Base-by-base conservation (phyloP, 2,797 vertebrate genomes). In the Amphiprion clarkii region DNA sequence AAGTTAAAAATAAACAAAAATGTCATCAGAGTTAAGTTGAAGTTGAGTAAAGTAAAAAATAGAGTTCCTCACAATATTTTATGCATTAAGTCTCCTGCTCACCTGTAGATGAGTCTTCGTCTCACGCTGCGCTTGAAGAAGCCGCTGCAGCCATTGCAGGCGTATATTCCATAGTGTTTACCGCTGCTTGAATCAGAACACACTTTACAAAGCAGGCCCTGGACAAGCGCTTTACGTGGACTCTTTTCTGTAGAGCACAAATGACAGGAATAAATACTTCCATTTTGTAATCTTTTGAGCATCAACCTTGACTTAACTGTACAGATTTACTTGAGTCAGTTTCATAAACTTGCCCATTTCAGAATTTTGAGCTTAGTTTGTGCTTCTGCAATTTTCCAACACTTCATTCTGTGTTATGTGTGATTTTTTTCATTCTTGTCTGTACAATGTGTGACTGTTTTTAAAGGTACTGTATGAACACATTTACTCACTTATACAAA, bases 121-220 rank as follows among this genome's bases (percentile, higher is more conserved):
- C 98, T 93, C 63, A 99, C 97, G 0, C 97, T 98, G 71, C 97
- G 95, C 78, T 99, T 99, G 94, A 99, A 99, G 95, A 99, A 99
- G 56, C 97, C 97, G 0, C 97, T 99, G 94, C 97, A 99, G 84
- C 98, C 98, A 0, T 98, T 99, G 88, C 97, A 99, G 87, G 97
- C 96, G 0, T 97, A 97, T 86, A 98, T 97, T n/a, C 98, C 97
- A 0, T 99, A 99, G 84, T 99, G 97, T 88, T 98, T 99, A 40
- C 98, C 98, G 0, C 97, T 98, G 95, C 97, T 99, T 72, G 95
- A 96, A 91, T 99, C 98, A 3, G 96, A 96, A 0, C 97, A 99
- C 68, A 99, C 98, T 60, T 95, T 96, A 88, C 98, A 98, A 67
- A 96, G 93, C 33, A 97, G 91, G 8, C 92, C 89, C 0, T 95